Evolutionary conservation across 2,888 invertebrate species (phyloP).

Genomic region (Autographa gamma): DNA sequence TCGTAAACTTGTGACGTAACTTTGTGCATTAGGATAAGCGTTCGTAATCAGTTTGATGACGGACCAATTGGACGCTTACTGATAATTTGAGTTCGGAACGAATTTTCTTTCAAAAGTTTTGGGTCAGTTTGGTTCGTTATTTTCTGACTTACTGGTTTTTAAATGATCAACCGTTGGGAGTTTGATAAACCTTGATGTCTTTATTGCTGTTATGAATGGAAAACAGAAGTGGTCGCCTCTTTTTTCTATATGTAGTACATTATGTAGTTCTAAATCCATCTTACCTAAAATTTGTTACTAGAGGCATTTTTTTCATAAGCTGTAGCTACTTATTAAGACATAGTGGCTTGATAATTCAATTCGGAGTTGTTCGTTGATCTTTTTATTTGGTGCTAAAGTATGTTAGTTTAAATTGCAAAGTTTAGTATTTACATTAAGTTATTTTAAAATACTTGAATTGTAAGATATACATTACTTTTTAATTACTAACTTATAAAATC

Average conservation of each 20-base stretch:
- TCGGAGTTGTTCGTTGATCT: too few species aligned
- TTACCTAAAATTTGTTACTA: too few species aligned
- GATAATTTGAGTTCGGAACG: slow-evolving; percentile 36
- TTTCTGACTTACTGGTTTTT: slow-evolving; percentile 1
- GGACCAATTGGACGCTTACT: slow-evolving; percentile 27
- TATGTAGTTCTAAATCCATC: too few species aligned
- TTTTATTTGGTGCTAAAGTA: too few species aligned
- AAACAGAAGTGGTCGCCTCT: too few species aligned
- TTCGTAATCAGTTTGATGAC: slow-evolving; percentile 33
- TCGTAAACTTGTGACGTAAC: neutral
- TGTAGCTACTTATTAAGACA: too few species aligned
- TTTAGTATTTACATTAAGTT: too few species aligned
- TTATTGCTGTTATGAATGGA: neutral
- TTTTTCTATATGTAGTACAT: too few species aligned
- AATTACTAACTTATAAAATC: neutral
- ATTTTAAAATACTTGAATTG: too few species aligned
- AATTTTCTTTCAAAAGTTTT: neutral
- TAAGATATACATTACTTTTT: neutral
- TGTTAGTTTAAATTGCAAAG: too few species aligned
- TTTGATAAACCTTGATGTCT: neutral
- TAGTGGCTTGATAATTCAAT: too few species aligned
- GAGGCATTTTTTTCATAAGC: too few species aligned
- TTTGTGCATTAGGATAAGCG: slow-evolving; percentile 39
- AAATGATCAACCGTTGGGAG: neutral
- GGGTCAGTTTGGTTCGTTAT: neutral